Evolutionary conservation across 2,797 vertebrate species (phyloP).

Genomic region (Crypturellus tataupa): DNA sequence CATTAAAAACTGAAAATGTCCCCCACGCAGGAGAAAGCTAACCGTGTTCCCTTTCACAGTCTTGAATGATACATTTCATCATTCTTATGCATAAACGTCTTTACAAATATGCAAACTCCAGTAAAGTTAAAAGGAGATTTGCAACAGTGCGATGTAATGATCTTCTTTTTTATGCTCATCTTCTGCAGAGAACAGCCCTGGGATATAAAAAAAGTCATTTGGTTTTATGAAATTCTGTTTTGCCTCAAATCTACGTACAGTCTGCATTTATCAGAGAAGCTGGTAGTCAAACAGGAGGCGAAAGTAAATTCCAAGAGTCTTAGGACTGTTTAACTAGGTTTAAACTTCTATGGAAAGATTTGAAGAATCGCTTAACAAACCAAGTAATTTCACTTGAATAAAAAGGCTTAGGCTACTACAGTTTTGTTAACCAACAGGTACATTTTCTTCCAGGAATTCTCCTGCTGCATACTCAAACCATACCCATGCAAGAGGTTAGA

Average conservation of each 20-base stretch:
- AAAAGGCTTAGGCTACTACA: background rate
- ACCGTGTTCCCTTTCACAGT: background rate
- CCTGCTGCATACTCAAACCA: background rate
- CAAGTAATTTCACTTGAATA: background rate
- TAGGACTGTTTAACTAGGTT: background rate
- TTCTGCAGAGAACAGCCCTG: background rate
- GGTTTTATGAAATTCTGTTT: background rate
- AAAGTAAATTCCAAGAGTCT: background rate
- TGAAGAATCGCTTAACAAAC: background rate
- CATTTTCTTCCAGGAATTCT: background rate
- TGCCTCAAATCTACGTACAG: background rate
- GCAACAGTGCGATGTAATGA: background rate
- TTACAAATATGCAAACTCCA: background rate
- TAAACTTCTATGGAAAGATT: background rate
- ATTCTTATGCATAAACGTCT: background rate
- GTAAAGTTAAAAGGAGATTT: background rate
- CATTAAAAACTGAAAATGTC: background rate
- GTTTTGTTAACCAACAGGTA: background rate
- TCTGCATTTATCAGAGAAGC: rapidly evolving
- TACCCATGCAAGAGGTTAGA: background rate
- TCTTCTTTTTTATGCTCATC: background rate
- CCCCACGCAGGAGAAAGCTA: background rate
- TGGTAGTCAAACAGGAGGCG: background rate
- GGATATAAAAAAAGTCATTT: background rate
- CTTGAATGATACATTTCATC: background rate